phyloP scores from a whole-genome alignment of 2,113 vertebrate genomes.

The Protomyctophum bolini region DNA sequence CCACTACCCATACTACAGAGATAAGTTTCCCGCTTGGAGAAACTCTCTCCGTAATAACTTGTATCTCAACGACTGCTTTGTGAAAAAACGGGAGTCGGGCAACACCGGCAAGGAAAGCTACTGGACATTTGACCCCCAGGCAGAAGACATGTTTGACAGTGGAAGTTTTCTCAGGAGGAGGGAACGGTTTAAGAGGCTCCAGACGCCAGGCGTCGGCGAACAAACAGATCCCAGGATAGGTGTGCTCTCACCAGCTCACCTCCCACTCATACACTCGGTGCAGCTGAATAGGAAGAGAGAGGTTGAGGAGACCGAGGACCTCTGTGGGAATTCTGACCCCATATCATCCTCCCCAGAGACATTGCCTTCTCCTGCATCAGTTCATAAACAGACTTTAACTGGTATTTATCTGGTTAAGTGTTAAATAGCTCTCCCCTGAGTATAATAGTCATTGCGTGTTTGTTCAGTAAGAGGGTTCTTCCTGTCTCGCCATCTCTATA shows the following conservation, averaged over 20 bases:
- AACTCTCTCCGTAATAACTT: conserved; percentile 95
- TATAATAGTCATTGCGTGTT: no score
- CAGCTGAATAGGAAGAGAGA: conserved; percentile 89
- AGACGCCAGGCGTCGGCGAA: conserved; percentile 91
- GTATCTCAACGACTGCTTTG: conserved; percentile 94
- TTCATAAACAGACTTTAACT: no score
- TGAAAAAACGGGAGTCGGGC: conserved; percentile 95
- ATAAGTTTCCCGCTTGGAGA: conserved; percentile 98
- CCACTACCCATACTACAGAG: conserved; percentile 96
- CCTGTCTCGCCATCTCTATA: no score
- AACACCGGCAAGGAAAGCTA: conserved; percentile 99
- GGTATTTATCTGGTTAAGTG: no score
- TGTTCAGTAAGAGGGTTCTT: no score
- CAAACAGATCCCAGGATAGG: conserved; percentile 99
- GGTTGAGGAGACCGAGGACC: no score
- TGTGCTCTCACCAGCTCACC: conserved; percentile 92
- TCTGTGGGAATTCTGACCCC: no score
- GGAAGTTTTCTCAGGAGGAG: conserved; percentile 94
- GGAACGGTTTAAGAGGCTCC: conserved; percentile 95
- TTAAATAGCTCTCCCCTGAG: no score
- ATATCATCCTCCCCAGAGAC: no score
- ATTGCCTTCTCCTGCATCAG: no score
- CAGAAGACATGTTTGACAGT: conserved; percentile 99
- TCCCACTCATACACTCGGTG: conserved; percentile 91
- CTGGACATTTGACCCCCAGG: conserved; percentile 97